Percentiles rank a stretch among this genome's conserved stretches.
Evolutionary conservation across 2,113 vertebrate species (phyloP).

Genomic region (Bubo blakistoni): DNA sequence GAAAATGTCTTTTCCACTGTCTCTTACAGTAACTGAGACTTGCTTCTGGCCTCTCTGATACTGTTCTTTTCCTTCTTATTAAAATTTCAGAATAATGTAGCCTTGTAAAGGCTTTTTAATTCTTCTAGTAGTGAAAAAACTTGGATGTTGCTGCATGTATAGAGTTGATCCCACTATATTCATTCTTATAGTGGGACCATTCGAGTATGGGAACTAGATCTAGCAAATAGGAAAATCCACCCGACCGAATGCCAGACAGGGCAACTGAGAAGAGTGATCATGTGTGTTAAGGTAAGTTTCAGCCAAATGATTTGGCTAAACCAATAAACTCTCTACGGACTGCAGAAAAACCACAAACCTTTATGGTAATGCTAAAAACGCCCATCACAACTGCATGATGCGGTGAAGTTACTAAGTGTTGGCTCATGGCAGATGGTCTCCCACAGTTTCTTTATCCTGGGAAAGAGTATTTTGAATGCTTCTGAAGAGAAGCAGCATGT

Average conservation of each 20-base stretch:
- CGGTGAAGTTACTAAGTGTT: background rate
- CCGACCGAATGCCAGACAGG: slow-evolving; percentile 79
- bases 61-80: background rate
- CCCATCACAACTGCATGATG: background rate
- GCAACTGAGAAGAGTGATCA: slow-evolving; percentile 76
- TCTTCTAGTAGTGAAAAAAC: background rate
- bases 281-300: slow-evolving; percentile 76
- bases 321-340: background rate
- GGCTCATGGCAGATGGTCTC: background rate
- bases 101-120: background rate
- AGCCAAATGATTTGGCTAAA: background rate
- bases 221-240: slow-evolving; percentile 79
- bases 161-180: background rate
- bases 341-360: background rate
- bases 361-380: background rate
- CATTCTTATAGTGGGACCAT: slow-evolving; percentile 75
- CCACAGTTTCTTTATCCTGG: background rate
- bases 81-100: background rate
- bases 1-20: no score
- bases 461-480: background rate
- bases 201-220: slow-evolving; percentile 85
- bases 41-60: background rate
- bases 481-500: background rate
- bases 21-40: background rate
- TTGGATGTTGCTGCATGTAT: background rate